Evolutionary conservation across 2,113 vertebrate genomes (phyloP).

Genomic region (Gymnogyps californianus): DNA sequence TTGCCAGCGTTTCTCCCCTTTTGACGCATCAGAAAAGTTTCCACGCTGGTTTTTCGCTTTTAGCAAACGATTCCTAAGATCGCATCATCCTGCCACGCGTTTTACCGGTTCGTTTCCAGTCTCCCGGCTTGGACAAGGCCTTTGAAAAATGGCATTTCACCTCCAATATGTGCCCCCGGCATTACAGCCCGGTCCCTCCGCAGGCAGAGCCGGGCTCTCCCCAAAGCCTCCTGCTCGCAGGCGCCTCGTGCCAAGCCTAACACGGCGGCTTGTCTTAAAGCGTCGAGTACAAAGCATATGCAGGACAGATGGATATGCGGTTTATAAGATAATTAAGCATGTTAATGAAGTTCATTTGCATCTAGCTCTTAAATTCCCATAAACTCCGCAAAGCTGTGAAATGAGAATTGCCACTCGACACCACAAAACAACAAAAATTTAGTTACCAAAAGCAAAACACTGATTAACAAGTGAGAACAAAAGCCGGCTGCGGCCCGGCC

Average conservation of each 20-base stretch:
- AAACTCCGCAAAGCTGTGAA: slow-evolving; percentile 20
- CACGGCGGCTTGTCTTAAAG: neutral
- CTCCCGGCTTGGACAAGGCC: neutral
- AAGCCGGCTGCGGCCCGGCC: neutral
- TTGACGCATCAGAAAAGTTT: neutral
- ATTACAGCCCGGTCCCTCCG: neutral
- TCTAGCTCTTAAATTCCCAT: slow-evolving; percentile 37
- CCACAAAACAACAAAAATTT: neutral
- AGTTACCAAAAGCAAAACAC: neutral
- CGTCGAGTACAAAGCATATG: neutral
- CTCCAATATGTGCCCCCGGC: accelerated
- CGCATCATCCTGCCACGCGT: accelerated
- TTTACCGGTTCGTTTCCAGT: neutral
- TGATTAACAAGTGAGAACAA: neutral
- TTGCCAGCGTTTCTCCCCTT: neutral
- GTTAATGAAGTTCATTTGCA: slow-evolving; percentile 47
- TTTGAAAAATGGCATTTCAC: neutral
- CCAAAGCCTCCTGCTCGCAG: neutral
- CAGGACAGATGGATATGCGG: slow-evolving; percentile 16
- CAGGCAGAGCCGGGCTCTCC: neutral
- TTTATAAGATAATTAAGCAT: slow-evolving; percentile 34
- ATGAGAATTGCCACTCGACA: neutral
- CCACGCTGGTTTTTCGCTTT: neutral
- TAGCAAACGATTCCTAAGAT: neutral
- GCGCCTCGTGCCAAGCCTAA: neutral